phyloP scores from a whole-genome alignment of 2,888 invertebrate genomes.

The Oxycera nigricornis region DNA sequence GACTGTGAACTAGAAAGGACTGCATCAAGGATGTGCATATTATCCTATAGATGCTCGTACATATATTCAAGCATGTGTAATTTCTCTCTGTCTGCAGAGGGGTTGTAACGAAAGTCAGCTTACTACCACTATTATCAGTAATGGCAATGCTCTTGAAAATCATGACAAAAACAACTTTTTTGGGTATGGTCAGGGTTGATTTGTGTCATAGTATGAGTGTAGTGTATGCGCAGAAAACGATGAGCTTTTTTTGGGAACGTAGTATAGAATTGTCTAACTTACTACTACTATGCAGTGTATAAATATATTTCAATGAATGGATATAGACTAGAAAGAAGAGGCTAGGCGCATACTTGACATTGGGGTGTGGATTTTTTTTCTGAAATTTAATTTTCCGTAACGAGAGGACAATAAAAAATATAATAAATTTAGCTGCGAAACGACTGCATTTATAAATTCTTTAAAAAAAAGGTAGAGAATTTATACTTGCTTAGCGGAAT shows the following conservation, averaged over 20 bases:
- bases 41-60: background rate
- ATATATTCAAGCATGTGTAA: background rate
- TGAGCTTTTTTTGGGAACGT: background rate
- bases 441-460: background rate
- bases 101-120: background rate
- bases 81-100: background rate
- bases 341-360: background rate
- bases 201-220: conserved; percentile 16
- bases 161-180: conserved; percentile 29
- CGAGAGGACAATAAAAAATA: conserved; percentile 20
- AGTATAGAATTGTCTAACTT: background rate
- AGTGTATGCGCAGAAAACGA: conserved; percentile 8
- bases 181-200: conserved; percentile 41
- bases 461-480: too few species aligned
- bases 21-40: conserved; percentile 37
- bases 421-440: background rate
- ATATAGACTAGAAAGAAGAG: background rate
- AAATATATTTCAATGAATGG: conserved; percentile 18
- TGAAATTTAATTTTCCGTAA: conserved; percentile 10
- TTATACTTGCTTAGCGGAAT: too few species aligned
- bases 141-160: conserved; percentile 32
- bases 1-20: conserved; percentile 43
- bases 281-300: background rate
- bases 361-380: background rate
- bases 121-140: conserved; percentile 19